Evolutionary conservation across 2,888 invertebrate genomes (phyloP).

Genomic region (Anticlea derivata): DNA sequence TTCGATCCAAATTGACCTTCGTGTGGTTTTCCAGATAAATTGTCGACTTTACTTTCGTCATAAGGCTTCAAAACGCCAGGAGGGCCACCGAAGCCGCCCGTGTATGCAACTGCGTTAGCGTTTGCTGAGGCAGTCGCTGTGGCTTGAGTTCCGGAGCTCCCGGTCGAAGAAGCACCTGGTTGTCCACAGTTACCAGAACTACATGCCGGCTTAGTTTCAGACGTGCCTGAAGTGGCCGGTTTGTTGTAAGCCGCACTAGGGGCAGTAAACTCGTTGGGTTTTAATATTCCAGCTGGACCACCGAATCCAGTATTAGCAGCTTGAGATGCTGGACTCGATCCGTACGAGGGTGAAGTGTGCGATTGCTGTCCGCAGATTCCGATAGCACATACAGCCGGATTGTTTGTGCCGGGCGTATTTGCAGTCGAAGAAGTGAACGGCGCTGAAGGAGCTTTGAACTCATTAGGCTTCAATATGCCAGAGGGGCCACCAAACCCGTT

Average conservation of each 20-base stretch:
- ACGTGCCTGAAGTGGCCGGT: constrained; percentile 21
- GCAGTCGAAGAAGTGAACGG: constrained; percentile 23
- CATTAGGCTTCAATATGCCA: constrained; percentile 58
- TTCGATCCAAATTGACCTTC: constrained; percentile 31
- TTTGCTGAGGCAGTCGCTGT: constrained; percentile 26
- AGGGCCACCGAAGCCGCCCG: constrained; percentile 75
- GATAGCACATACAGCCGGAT: constrained; percentile 25
- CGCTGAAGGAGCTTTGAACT: constrained; percentile 36
- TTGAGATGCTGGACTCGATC: constrained; percentile 7
- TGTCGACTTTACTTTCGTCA: constrained; percentile 54
- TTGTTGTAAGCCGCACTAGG: constrained; percentile 16
- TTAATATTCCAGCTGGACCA: constrained; percentile 55
- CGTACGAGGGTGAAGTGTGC: constrained; percentile 14
- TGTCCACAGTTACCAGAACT: constrained; percentile 16
- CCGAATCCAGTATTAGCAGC: constrained; percentile 49
- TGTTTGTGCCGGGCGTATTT: constrained; percentile 1
- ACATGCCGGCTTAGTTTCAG: constrained; percentile 13
- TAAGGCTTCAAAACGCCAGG: constrained; percentile 69
- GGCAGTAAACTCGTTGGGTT: constrained; percentile 52
- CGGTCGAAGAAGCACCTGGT: constrained; percentile 14
- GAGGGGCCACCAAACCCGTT: constrained; percentile 58
- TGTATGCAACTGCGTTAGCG: constrained; percentile 49
- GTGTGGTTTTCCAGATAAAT: constrained; percentile 22
- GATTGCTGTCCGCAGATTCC: constrained; percentile 24
- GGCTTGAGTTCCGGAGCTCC: constrained; percentile 21